Evolutionary conservation across 1,140 invertebrate species (phyloP), one percentile per base, ranked within the genome.

Genomic region (Leptinotarsa texana): DNA sequence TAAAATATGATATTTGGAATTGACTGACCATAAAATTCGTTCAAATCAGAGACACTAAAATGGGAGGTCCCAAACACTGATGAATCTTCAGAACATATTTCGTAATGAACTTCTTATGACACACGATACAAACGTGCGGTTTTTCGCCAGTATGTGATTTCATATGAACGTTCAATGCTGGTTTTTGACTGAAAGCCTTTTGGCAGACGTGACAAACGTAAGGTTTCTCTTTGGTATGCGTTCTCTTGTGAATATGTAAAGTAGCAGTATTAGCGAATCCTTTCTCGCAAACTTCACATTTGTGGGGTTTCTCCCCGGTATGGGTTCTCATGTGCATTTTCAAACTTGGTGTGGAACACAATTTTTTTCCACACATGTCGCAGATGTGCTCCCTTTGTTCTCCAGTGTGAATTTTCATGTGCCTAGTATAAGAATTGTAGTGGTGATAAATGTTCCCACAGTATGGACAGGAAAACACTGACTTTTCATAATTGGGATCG

Each of bases 331-430:
- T 88, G 74, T 82, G 83, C 4, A 80, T 77, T 21, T 75, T 84
- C 63, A 82, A 76, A 13, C 79, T 82, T 13, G 77, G 83, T 49
- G 89, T 90, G 79, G 91, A 86, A 21, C 92, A 92, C 82, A 94
- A 93, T 75, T 90, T 89, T 69, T 92, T 86, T 5, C 89, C 89
- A 84, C 94, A 95, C 71, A 89, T 87, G 71, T 90, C 89, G 84
- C 93, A 94, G n/a, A 66, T 62, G 47, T 57, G 51, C 5, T 24
- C 21, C 21, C 27, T 65, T 15, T 22, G 21, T 15, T 22, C 27
- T 21, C 68, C 68, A 22, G 68, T 62, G 62, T 75, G 69, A 13
- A 49, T 24, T 57, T 27, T 69, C 18, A 74, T 62, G 11, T 70
- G 66, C 22, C 21, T 69, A 5, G 18, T 24, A 21, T 42, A 22